A percentile compares a stretch with the other conserved stretches of the same genome.
Evolutionary conservation across 37 sponge, comb jelly and placozoan species (phyloP).

Genomic region (Tethya wilhelma): DNA sequence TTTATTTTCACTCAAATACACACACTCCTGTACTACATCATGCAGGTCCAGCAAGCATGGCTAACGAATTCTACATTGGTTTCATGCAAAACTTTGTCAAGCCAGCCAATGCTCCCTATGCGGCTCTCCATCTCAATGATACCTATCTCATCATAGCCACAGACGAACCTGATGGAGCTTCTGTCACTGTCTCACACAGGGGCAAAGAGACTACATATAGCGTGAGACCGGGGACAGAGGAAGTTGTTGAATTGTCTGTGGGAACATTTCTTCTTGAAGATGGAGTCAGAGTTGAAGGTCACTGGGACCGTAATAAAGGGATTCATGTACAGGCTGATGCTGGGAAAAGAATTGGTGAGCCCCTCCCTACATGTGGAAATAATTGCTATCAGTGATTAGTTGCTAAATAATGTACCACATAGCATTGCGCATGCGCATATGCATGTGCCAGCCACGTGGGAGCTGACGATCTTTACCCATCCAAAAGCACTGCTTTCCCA

Average conservation of each 20-base stretch:
- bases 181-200: background rate
- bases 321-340: background rate
- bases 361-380: no score
- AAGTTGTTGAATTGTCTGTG: background rate
- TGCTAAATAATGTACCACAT: no score
- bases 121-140: conserved; percentile 4
- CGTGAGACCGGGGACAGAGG: background rate
- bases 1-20: background rate
- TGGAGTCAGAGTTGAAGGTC: background rate
- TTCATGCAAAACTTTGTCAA: conserved; percentile 36
- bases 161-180: background rate
- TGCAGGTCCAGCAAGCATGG: background rate
- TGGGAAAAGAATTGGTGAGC: background rate
- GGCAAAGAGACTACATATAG: background rate
- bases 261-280: background rate
- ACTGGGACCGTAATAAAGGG: background rate
- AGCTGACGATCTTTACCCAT: no score
- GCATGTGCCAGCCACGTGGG: no score
- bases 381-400: no score
- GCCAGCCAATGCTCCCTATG: background rate
- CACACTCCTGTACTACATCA: background rate
- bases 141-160: conserved; percentile 4
- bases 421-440: no score
- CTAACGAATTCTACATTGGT: conserved; percentile 22
- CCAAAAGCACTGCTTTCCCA: no score